Base-by-base conservation (phyloP, 2,113 vertebrate genomes). In the Acanthochromis polyacanthus region DNA sequence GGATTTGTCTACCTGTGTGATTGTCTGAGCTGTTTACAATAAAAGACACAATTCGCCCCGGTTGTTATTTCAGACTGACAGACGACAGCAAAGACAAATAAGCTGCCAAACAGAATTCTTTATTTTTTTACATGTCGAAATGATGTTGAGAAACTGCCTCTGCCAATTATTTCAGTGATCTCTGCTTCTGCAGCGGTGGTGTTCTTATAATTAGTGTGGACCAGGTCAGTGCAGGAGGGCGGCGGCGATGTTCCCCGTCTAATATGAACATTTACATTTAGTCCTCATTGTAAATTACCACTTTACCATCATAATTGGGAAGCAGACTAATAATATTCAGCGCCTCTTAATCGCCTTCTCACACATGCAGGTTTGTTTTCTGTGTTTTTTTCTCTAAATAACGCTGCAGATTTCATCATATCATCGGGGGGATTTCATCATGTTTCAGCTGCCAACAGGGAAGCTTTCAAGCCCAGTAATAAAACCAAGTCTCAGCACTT, bases 391-490 rank as follows among this genome's bases (percentile, higher is more conserved):
- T 48, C 17, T 79, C 57, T 55, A 82, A 79, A 82, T 60, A 77
- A 67, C 73, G 14, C 75, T 22, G 71, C 36, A 60, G 74, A 87
- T 89, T 84, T 82, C 84, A 79, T 87, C 80, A 88, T 52, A 65
- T 88, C 79, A 77, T 36, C 32, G 0, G 40, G 61, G 70, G 61
- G 36, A 80, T 92, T 92, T 89, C 89, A 89, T 90, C 87, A 86
- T 76, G 71, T 60, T 70, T 71, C 9, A 62, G 71, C 70, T 83
- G 89, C 85, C 84, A 80, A 71, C 50, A 74, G 81, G 74, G 74
- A 84, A 3, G 80, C 87, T 89, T 89, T 89, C 85, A 89, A 76
- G 45, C 55, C 64, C n/a, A 71, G 43, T 79, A 89, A 85, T 84
- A 84, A 86, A 91, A 66, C 71, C 56, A 12, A 75, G 71, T 74